These are phyloP conservation scores for Spilarctia lutea DNA, from an alignment of 2,888 invertebrate species.

Conservation along the genomic window DNA sequence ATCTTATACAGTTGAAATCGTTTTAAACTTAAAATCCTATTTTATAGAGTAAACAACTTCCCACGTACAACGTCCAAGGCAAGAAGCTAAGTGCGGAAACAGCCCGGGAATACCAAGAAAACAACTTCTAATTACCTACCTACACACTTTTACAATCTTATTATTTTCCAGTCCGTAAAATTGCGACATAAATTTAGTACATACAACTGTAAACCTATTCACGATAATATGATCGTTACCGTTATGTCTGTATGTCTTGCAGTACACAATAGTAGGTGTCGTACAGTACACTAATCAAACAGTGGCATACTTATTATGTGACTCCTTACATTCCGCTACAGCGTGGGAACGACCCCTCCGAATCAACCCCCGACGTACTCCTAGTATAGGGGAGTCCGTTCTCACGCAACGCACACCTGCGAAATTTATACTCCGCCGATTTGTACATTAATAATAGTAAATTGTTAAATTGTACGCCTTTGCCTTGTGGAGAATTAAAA, in stretches of 20 bases:
- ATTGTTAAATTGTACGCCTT: slow-evolving; percentile 3
- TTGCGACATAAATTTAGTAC: background rate
- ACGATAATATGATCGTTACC: background rate
- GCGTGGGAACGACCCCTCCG: slow-evolving; percentile 28
- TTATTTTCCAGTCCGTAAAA: background rate
- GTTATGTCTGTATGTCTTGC: background rate
- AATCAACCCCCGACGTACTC: slow-evolving; percentile 17
- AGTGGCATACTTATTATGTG: slow-evolving; percentile 5
- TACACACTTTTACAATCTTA: no score
- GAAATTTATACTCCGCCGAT: slow-evolving; percentile 42
- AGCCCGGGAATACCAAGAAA: no score
- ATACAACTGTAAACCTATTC: background rate
- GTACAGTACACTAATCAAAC: slow-evolving; percentile 18
- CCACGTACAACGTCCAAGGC: no score
- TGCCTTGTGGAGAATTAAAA: slow-evolving; percentile 5
- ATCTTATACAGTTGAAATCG: background rate
- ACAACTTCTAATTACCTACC: no score
- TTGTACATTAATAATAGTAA: slow-evolving; percentile 17
- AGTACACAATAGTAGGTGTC: slow-evolving; percentile 20
- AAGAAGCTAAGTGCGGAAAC: no score
- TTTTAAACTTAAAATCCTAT: no score
- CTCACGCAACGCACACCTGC: slow-evolving; percentile 52
- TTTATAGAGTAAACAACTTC: background rate
- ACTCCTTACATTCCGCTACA: slow-evolving; percentile 21
- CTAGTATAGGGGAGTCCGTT: slow-evolving; percentile 46